Evolutionary conservation across 2,888 invertebrate genomes (phyloP).

Genomic region (Julus scanicus): DNA sequence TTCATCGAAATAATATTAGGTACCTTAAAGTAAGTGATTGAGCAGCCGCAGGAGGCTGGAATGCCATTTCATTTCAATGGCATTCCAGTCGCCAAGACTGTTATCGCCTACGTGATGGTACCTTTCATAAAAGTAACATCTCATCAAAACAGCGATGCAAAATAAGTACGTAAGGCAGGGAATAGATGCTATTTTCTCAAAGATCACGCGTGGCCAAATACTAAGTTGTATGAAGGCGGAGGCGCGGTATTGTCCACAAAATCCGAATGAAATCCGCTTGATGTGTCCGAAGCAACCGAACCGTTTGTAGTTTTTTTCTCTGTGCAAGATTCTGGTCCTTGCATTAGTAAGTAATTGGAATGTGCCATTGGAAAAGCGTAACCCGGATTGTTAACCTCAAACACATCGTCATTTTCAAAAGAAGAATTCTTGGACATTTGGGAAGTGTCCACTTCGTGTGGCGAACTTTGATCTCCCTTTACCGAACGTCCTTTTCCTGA

Average conservation of each 20-base stretch:
- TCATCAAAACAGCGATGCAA: too few species aligned
- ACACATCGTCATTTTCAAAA: constrained; percentile 53
- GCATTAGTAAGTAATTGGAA: constrained; percentile 48
- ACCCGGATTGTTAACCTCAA: constrained; percentile 25
- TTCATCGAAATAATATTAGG: too few species aligned
- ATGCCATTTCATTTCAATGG: too few species aligned
- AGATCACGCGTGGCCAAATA: constrained; percentile 47
- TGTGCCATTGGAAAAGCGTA: background rate
- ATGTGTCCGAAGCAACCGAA: constrained; percentile 56
- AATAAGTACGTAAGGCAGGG: too few species aligned
- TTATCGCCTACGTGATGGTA: too few species aligned
- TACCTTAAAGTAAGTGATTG: too few species aligned
- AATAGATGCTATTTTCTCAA: too few species aligned
- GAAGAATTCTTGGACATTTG: constrained; percentile 2
- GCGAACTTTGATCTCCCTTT: background rate
- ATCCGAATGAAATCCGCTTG: constrained; percentile 58
- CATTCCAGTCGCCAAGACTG: too few species aligned
- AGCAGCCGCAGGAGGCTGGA: too few species aligned
- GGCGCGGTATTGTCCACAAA: constrained; percentile 54
- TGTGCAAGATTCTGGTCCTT: background rate
- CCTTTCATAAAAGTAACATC: too few species aligned
- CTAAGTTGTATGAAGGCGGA: constrained; percentile 56
- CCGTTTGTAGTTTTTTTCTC: constrained; percentile 49
- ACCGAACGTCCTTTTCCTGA: background rate
- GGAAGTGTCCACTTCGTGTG: background rate